Evolutionary conservation across 2,113 vertebrate species (phyloP).

Genomic region (Thomomys bottae): DNA sequence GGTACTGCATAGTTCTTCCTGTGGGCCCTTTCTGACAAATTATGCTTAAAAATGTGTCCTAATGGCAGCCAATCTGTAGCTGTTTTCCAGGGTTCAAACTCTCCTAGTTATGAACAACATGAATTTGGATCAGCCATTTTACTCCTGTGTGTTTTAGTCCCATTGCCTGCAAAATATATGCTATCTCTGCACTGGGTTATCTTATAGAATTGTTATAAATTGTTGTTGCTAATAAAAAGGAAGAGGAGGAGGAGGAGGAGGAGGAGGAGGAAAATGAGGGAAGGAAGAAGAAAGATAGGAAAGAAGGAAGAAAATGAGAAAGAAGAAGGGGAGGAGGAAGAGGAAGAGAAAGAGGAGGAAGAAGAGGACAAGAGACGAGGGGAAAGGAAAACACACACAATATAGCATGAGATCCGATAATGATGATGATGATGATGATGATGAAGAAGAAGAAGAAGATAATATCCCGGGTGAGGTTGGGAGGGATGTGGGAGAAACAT

Average conservation of each 20-base stretch:
- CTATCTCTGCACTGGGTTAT: not conserved
- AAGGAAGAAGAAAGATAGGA: not conserved
- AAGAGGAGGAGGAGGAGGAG: not conserved
- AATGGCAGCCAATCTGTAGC: not conserved
- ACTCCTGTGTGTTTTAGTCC: not conserved
- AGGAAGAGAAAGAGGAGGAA: not conserved
- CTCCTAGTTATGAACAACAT: not conserved
- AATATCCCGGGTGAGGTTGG: no score
- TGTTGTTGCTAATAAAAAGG: not conserved
- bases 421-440: no score
- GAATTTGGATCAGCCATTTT: not conserved
- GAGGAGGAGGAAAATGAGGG: not conserved
- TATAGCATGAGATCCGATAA: no score
- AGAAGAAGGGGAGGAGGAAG: not conserved
- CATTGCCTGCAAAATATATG: not conserved
- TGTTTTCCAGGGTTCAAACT: not conserved
- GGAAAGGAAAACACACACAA: no score
- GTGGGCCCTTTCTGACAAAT: not conserved
- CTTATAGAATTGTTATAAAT: not conserved
- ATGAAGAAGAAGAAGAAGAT: no score
- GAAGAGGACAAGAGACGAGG: not conserved
- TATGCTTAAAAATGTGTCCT: not conserved
- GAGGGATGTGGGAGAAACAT: no score
- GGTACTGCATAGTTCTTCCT: not conserved
- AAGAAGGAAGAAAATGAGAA: not conserved